These are phyloP conservation scores for Bradypodion pumilum DNA, from an alignment of 2,797 vertebrate species.

Conservation along the genomic window DNA sequence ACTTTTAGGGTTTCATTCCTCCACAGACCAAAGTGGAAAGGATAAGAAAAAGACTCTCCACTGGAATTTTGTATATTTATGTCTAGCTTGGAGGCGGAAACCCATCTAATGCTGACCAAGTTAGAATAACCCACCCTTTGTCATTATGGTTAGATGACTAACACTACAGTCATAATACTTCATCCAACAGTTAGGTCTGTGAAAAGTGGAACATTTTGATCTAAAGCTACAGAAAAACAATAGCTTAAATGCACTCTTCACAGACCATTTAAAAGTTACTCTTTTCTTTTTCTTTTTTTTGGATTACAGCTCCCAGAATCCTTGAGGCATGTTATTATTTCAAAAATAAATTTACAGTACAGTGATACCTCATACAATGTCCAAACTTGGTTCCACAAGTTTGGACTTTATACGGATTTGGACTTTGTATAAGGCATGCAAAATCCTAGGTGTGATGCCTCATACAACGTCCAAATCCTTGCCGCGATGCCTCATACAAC, in stretches of 20 bases:
- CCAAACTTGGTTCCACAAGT: too few species aligned
- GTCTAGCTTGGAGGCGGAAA: constrained; percentile 46
- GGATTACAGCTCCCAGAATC: too few species aligned
- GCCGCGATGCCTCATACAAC: too few species aligned
- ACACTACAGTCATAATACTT: constrained; percentile 20
- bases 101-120: constrained; percentile 37
- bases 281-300: too few species aligned
- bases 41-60: constrained; percentile 51
- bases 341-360: too few species aligned
- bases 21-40: constrained; percentile 43
- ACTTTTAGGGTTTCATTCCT: constrained; percentile 56
- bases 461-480: too few species aligned
- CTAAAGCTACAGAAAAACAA: constrained; percentile 8
- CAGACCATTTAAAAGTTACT: background rate
- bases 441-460: too few species aligned
- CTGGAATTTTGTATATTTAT: constrained; percentile 63
- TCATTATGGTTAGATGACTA: constrained; percentile 18
- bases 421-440: too few species aligned
- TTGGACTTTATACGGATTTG: too few species aligned
- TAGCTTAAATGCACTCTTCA: constrained; percentile 3
- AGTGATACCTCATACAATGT: too few species aligned
- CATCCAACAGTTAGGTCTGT: background rate
- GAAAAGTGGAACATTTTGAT: constrained; percentile 37
- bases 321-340: too few species aligned
- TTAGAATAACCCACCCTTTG: constrained; percentile 46